Percentiles rank a stretch among this genome's conserved stretches.
Evolutionary conservation across 2,113 vertebrate species (phyloP).

Genomic region (Morphnarchus princeps): DNA sequence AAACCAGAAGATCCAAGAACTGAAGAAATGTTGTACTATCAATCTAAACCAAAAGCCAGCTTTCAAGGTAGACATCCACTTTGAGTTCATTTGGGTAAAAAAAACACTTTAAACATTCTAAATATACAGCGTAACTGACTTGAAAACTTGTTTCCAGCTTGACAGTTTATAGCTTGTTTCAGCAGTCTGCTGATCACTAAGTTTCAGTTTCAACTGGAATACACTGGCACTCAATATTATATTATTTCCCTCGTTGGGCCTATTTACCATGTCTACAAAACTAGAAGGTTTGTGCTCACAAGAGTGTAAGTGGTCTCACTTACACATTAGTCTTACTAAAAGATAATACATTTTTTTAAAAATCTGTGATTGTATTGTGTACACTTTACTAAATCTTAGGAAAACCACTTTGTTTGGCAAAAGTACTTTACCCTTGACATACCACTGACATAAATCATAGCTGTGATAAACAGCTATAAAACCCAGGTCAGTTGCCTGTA

Average conservation of each 20-base stretch:
- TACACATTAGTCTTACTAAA: not conserved
- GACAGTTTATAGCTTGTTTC: not conserved
- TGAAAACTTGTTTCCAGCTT: not conserved
- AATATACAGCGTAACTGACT: not conserved
- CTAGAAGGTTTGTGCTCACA: not conserved
- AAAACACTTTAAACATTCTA: not conserved
- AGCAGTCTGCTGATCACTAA: not conserved
- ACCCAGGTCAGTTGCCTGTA: not conserved
- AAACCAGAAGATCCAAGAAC: not conserved
- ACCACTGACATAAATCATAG: not conserved
- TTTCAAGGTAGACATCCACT: not conserved
- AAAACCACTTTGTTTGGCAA: not conserved
- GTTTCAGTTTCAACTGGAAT: not conserved
- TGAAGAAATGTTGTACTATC: not conserved
- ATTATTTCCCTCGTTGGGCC: not conserved
- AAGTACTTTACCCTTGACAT: not conserved
- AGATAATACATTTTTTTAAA: not conserved
- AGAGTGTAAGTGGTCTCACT: not conserved
- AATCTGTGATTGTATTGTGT: not conserved
- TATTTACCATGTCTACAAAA: not conserved
- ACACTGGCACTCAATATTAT: accelerated
- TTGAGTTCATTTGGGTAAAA: not conserved
- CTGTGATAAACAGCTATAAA: not conserved
- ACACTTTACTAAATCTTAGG: not conserved
- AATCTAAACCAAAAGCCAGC: not conserved